A percentile compares a stretch with the other conserved stretches of the same genome.
Evolutionary conservation across 2,113 vertebrate genomes (phyloP).

Genomic region (Propithecus coquereli): DNA sequence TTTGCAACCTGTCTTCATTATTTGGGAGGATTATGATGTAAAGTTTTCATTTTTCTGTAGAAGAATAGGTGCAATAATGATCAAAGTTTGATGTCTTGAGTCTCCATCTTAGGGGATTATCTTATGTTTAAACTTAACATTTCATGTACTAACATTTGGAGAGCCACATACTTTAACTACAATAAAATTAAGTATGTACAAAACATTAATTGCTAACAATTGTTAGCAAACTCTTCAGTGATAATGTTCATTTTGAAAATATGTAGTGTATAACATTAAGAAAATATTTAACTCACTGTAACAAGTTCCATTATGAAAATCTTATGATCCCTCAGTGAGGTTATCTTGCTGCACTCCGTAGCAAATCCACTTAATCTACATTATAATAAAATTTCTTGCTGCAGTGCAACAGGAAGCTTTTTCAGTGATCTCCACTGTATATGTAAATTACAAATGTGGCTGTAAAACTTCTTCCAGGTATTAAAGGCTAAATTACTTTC

Average conservation of each 20-base stretch:
- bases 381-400: conserved; percentile 72
- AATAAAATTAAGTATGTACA: conserved; percentile 80
- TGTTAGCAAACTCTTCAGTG: conserved; percentile 80
- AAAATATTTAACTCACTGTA: conserved; percentile 78
- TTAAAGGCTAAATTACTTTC: conserved; percentile 66
- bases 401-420: conserved; percentile 76
- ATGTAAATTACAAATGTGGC: conserved; percentile 67
- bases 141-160: conserved; percentile 82
- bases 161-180: conserved; percentile 79
- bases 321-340: conserved; percentile 72
- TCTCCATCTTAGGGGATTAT: conserved; percentile 71
- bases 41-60: conserved; percentile 80
- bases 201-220: conserved; percentile 78
- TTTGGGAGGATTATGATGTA: conserved; percentile 77
- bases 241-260: conserved; percentile 80
- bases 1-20: conserved; percentile 79
- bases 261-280: conserved; percentile 82
- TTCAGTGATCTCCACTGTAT: conserved; percentile 74
- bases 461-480: conserved; percentile 47
- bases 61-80: conserved; percentile 77
- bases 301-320: conserved; percentile 79
- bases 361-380: conserved; percentile 57
- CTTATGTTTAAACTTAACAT: conserved; percentile 77
- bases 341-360: conserved; percentile 75
- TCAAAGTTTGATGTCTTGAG: conserved; percentile 76